Evolutionary conservation across 2,888 invertebrate species (phyloP).

Genomic region (Drosophila suboccidentalis): DNA sequence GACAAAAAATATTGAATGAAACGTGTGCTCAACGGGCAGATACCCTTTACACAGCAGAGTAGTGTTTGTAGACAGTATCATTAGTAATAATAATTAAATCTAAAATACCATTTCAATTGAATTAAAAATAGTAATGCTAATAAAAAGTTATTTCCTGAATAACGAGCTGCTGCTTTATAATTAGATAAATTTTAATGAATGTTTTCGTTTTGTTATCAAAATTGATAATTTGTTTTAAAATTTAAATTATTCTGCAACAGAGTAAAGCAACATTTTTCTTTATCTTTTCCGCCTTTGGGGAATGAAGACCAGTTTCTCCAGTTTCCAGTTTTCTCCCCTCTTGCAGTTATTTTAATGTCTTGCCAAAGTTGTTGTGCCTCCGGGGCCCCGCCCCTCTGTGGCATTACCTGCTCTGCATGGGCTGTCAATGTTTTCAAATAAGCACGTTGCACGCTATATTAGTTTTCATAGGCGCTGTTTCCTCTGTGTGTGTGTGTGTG

Average conservation of each 20-base stretch:
- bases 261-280: slow-evolving; percentile 29
- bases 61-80: not conserved
- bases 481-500: slow-evolving; percentile 4
- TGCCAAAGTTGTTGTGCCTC: slow-evolving; percentile 45
- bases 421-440: slow-evolving; percentile 72
- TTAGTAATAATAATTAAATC: not conserved
- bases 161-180: too few relatives aligned
- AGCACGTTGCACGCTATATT: slow-evolving; percentile 78
- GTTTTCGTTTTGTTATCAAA: too few relatives aligned
- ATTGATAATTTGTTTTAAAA: not conserved
- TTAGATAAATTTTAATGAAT: too few relatives aligned
- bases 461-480: slow-evolving; percentile 71
- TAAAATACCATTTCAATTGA: not conserved
- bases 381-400: slow-evolving; percentile 14
- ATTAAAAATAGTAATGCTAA: not conserved
- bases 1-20: slow-evolving; percentile 15
- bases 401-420: slow-evolving; percentile 9
- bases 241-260: slow-evolving; percentile 2
- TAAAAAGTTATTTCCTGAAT: not conserved
- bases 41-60: slow-evolving; percentile 18
- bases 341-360: slow-evolving; percentile 45
- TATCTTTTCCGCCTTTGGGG: slow-evolving; percentile 30
- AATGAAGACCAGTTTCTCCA: slow-evolving; percentile 5
- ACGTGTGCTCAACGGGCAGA: not conserved
- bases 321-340: slow-evolving; percentile 6